A percentile compares a stretch with the other conserved stretches of the same genome.
phyloP scores from a whole-genome alignment of 2,888 invertebrate genomes.

The Meandrusa payeni region DNA sequence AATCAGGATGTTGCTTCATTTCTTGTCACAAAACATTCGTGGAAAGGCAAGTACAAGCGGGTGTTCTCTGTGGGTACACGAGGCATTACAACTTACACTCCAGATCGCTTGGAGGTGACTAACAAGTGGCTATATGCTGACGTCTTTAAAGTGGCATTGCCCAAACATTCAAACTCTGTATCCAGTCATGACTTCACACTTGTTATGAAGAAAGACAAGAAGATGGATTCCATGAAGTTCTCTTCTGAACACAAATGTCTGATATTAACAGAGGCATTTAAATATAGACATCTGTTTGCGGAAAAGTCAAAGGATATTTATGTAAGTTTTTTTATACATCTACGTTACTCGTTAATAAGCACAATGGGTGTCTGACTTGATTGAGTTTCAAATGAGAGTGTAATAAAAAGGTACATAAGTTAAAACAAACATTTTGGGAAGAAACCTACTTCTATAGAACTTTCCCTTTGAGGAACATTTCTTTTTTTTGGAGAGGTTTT shows the following conservation, averaged over 20 bases:
- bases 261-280: slow-evolving; percentile 94
- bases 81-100: slow-evolving; percentile 98
- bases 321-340: slow-evolving; percentile 73
- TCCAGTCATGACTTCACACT: slow-evolving; percentile 87
- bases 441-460: no score
- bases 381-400: no score
- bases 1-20: slow-evolving; percentile 98
- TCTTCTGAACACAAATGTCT: slow-evolving; percentile 97
- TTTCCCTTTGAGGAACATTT: no score
- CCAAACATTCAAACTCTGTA: slow-evolving; percentile 77
- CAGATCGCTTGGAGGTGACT: slow-evolving; percentile 82
- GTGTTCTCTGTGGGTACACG: slow-evolving; percentile 97
- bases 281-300: slow-evolving; percentile 88
- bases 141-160: slow-evolving; percentile 86
- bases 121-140: slow-evolving; percentile 95
- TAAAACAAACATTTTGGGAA: no score
- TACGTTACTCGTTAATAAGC: slow-evolving; percentile 35
- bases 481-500: no score
- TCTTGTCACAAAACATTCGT: slow-evolving; percentile 97
- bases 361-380: no score
- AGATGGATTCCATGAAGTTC: slow-evolving; percentile 96
- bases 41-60: slow-evolving; percentile 99
- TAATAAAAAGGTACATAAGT: no score
- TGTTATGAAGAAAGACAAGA: slow-evolving; percentile 93
- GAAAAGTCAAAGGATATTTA: slow-evolving; percentile 89